These are phyloP conservation scores for Caretta caretta DNA, from an alignment of 2,113 vertebrate genomes.

Conservation along the genomic window DNA sequence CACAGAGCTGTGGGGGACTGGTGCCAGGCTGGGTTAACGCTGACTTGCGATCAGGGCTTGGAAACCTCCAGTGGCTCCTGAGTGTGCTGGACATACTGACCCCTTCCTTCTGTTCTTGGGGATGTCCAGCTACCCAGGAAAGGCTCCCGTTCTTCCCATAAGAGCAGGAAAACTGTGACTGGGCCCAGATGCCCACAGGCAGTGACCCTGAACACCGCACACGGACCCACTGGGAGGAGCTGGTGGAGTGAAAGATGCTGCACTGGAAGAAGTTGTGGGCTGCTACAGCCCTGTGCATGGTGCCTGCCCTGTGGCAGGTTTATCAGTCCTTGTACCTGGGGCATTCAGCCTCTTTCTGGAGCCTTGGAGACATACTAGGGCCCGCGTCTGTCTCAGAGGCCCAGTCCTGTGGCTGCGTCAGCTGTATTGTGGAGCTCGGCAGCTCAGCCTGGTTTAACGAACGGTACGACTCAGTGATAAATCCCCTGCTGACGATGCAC, in stretches of 20 bases:
- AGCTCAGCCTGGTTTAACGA: constrained; percentile 77
- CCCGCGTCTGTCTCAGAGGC: background rate
- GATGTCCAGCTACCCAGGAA: background rate
- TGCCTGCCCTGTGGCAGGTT: constrained; percentile 42
- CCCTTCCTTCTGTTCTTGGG: background rate
- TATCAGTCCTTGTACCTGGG: background rate
- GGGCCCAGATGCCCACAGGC: too few relatives aligned
- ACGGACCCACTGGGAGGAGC: background rate
- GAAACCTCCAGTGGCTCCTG: background rate
- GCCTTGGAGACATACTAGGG: fast-evolving
- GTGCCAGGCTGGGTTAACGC: background rate
- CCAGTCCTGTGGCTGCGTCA: constrained; percentile 12
- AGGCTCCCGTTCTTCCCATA: background rate
- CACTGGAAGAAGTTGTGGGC: background rate
- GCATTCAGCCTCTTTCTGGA: background rate
- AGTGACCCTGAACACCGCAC: background rate
- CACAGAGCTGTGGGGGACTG: background rate
- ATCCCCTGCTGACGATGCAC: constrained; percentile 63
- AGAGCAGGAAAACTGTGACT: background rate
- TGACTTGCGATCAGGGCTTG: background rate
- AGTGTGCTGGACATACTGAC: background rate
- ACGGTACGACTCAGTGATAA: constrained; percentile 65
- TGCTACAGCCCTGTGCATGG: constrained; percentile 19
- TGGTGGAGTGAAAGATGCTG: background rate
- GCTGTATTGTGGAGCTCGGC: constrained; percentile 42